Percentiles rank a stretch among this genome's conserved stretches.
Evolutionary conservation across 1,140 invertebrate species (phyloP).

Genomic region (Bombus sylvicola): DNA sequence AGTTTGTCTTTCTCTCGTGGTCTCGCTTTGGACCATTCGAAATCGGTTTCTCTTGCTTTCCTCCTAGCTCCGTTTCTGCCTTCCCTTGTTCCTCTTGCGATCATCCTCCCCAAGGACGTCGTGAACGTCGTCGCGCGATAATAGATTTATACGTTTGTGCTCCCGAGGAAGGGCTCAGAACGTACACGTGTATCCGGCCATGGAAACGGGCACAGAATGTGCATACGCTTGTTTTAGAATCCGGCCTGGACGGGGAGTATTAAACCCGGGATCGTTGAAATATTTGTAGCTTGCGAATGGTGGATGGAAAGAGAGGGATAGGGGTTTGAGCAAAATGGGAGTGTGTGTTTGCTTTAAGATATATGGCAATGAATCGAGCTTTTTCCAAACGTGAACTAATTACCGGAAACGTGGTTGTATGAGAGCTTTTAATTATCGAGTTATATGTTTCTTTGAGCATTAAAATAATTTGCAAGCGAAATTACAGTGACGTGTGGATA

Average conservation of each 20-base stretch:
- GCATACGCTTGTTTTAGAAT: slow-evolving; percentile 2
- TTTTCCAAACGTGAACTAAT: neutral
- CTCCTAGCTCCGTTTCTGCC: neutral
- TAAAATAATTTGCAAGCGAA: neutral
- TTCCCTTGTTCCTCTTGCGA: slow-evolving; percentile 5
- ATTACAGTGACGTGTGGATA: neutral
- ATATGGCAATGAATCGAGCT: neutral
- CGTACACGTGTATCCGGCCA: slow-evolving; percentile 18
- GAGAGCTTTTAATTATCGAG: no score
- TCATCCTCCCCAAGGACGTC: slow-evolving; percentile 18
- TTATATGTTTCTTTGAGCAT: neutral
- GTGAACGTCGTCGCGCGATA: slow-evolving; percentile 61
- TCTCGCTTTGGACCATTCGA: neutral
- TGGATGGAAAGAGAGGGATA: neutral
- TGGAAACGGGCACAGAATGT: neutral
- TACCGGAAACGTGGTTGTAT: neutral
- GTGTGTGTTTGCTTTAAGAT: slow-evolving; percentile 13
- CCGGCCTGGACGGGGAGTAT: neutral
- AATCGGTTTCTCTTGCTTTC: slow-evolving; percentile 31
- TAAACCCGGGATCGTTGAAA: slow-evolving; percentile 3
- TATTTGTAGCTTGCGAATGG: neutral
- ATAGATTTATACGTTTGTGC: slow-evolving; percentile 72
- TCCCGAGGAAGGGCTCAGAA: slow-evolving; percentile 23
- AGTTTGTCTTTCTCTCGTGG: neutral
- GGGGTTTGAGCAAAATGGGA: neutral